Base-by-base conservation (phyloP, 2,113 vertebrate genomes). In the Synchiropus splendidus region DNA sequence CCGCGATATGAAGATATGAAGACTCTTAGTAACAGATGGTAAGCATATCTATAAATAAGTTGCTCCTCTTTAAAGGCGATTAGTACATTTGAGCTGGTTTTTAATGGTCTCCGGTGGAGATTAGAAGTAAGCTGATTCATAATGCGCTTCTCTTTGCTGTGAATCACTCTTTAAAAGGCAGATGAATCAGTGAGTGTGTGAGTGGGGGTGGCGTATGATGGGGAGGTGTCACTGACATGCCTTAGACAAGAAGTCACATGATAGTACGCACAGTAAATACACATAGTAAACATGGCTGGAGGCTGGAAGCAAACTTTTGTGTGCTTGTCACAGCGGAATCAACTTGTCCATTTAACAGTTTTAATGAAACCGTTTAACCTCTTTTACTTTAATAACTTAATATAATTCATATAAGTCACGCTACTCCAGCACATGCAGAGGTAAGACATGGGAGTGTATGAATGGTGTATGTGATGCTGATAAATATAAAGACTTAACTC, bases 31-130 rank as follows among this genome's bases (percentile, higher is more conserved):
- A 75, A 69, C 84, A 86, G 83, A 85, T 86, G 83, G 83, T 67
- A 64, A 62, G 64, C 70, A 79, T 82, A 79, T 83, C 79, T 79
- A 81, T 82, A 80, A 83, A 85, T 85, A 87, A 81, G 71, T 80
- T 73, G 40, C 63, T 67, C 74, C 59, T 69, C 67, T 71, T 72
- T 64, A 68, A 52, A 54, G 75, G 57, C 81, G 83, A 83, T 86
- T 84, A 85, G 59, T 67, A 76, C 75, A 67, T 85, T 83, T 80
- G 67, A 83, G 78, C 71, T 49, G 45, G 43, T 77, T 81, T 80
- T 79, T 81, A 80, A 81, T 81, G 79, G 78, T 79, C 60, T 62
- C 60, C 42, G 50, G 43, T 55, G 64, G 57, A 81, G 81, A 84
- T 85, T 83, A 87, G 66, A 67, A 62, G 52, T 81, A 81, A 80